Evolutionary conservation across 1,140 invertebrate species (phyloP), one percentile per base, ranked within the genome.

Genomic region (Euwallacea similis): DNA sequence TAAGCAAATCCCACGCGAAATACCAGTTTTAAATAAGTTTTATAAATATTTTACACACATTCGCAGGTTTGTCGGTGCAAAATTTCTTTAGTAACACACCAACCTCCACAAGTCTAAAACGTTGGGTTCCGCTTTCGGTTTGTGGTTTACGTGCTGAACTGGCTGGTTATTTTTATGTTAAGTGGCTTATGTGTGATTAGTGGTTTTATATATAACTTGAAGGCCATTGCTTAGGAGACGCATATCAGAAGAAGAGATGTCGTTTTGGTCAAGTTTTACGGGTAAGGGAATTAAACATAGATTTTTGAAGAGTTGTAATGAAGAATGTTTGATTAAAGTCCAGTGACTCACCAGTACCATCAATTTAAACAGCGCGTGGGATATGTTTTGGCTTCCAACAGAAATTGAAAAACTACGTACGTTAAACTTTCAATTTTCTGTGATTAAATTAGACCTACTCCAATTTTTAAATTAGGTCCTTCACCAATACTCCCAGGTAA

Each of bases 191-290:
- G 53, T 67, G 41, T 42, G 8, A 33, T 66, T 44, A 67, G 7
- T 67, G 21, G 7, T 59, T 67, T 42, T 67, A 66, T 67, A 67
- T 56, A 15, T 21, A 61, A 47, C 11, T 64, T 33, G 41, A 64
- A 64, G 62, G 62, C 33, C 46, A 21, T 33, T 42, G 6, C 9
- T 10, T 61, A 41, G 15, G 33, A 16, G n/a, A 58, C 41, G 13
- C 7, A 33, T 41, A 66, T 42, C 21, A 21, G 11, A 41, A 50
- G 11, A 42, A 13, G 63, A 60, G 16, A 73, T 73, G 72, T 73
- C 72, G 56, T 69, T 69, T 60, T 73, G 72, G 72, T 13, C 60
- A 65, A 69, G 66, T 58, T 66, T 73, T 43, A 73, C 72, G 53
- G 67, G 72, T 73, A 69, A 65, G 46, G 21, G 21, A 2, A 33